These are phyloP conservation scores for Andrena minutula DNA, from an alignment of 2,888 invertebrate species.

Conservation along the genomic window DNA sequence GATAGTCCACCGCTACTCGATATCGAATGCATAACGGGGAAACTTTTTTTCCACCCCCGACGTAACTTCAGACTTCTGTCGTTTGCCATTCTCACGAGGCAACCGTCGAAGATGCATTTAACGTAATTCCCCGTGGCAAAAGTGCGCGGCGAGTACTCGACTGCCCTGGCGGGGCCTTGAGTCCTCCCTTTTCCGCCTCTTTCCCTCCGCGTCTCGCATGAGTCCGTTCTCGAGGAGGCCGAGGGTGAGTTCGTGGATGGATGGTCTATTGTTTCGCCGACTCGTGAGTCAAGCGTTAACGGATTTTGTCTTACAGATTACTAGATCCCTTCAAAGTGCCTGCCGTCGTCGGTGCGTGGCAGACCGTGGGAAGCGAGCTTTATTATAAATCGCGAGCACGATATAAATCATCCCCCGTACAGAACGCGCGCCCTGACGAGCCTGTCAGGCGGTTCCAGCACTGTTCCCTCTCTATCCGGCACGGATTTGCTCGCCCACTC, in stretches of 20 bases:
- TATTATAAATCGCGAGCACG: conserved; percentile 65
- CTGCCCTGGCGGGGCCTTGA: conserved; percentile 67
- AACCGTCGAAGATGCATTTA: conserved; percentile 21
- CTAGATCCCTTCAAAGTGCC: conserved; percentile 76
- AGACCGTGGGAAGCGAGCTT: conserved; percentile 68
- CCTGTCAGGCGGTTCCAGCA: background rate
- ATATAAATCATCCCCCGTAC: conserved; percentile 56
- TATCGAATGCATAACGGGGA: conserved; percentile 44
- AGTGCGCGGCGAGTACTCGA: conserved; percentile 69
- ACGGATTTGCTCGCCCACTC: background rate
- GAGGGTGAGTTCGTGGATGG: conserved; percentile 71
- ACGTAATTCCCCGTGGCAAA: conserved; percentile 1
- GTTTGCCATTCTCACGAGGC: conserved; percentile 36
- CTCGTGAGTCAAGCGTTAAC: conserved; percentile 83
- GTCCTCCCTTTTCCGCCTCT: conserved; percentile 55
- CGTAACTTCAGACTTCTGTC: background rate
- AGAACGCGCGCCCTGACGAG: conserved; percentile 23
- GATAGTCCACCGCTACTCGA: background rate
- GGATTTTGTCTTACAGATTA: conserved; percentile 83
- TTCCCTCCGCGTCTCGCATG: conserved; percentile 43
- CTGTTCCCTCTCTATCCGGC: background rate
- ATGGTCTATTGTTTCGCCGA: conserved; percentile 79
- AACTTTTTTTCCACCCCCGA: background rate
- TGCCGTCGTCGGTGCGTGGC: conserved; percentile 41
- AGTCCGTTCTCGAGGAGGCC: conserved; percentile 44